Evolutionary conservation across 2,113 vertebrate genomes (phyloP).

Genomic region (Tamias sibiricus): DNA sequence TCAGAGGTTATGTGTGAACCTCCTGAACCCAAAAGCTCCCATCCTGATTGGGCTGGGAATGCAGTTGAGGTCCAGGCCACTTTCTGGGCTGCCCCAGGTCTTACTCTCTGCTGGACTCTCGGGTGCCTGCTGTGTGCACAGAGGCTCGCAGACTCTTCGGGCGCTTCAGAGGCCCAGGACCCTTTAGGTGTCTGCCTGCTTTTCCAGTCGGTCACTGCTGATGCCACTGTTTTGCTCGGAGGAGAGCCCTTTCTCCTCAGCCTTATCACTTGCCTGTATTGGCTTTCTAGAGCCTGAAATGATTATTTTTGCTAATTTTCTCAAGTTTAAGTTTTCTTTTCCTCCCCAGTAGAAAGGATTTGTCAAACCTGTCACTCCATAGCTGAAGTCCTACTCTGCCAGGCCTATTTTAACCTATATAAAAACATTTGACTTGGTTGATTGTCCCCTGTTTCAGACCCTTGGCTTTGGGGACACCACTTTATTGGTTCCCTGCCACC

Average conservation of each 20-base stretch:
- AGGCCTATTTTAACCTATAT: background rate
- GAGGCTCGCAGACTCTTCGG: background rate
- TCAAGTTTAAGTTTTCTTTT: background rate
- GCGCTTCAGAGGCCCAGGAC: background rate
- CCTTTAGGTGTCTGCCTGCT: background rate
- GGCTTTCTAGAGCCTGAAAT: background rate
- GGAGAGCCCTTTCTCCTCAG: background rate
- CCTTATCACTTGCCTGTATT: background rate
- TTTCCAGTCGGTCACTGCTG: accelerated
- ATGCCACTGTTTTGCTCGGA: background rate
- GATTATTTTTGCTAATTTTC: background rate
- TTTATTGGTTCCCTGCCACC: background rate
- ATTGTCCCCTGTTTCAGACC: background rate
- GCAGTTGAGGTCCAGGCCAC: background rate
- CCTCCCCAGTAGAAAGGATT: background rate
- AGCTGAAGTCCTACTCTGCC: background rate
- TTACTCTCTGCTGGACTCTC: background rate
- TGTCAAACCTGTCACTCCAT: background rate
- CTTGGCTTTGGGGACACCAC: background rate
- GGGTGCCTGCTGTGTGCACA: accelerated
- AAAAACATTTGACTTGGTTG: background rate
- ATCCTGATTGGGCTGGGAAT: background rate
- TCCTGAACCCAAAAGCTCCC: no score
- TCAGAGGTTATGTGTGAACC: background rate
- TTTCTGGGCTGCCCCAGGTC: background rate